phyloP scores from a whole-genome alignment of 2,797 vertebrate genomes.

The Siniperca undulata region DNA sequence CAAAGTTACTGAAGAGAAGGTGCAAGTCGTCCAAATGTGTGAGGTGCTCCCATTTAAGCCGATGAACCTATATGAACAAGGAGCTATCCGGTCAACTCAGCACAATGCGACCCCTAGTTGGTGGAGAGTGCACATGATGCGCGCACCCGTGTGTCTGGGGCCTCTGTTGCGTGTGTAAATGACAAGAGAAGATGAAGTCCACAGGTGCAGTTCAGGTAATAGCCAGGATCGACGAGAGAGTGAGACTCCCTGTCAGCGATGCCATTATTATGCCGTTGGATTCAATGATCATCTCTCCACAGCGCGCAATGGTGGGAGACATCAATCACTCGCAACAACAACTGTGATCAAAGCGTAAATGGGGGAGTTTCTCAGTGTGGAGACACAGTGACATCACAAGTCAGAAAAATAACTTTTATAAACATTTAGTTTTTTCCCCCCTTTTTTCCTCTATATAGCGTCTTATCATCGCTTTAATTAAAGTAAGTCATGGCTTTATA shows the following conservation, averaged over 20 bases:
- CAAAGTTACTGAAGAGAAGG: conserved; percentile 87
- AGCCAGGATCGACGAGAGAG: conserved; percentile 55
- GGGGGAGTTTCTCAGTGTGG: background rate
- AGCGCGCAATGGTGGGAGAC: conserved; percentile 50
- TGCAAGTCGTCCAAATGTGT: conserved; percentile 66
- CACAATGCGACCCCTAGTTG: conserved; percentile 62
- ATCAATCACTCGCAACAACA: conserved; percentile 54
- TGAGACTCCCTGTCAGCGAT: conserved; percentile 68
- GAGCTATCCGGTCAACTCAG: conserved; percentile 71
- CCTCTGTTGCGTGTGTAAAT: conserved; percentile 56
- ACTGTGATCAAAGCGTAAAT: conserved; percentile 19
- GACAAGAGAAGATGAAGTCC: conserved; percentile 60
- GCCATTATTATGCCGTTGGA: conserved; percentile 63
- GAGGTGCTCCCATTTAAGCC: conserved; percentile 61
- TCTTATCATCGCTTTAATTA: background rate
- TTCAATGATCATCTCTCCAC: conserved; percentile 71
- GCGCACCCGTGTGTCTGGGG: conserved; percentile 64
- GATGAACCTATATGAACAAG: conserved; percentile 36
- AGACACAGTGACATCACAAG: conserved; percentile 14
- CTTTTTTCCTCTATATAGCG: background rate
- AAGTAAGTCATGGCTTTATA: background rate
- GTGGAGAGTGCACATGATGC: conserved; percentile 60
- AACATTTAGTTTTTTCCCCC: background rate
- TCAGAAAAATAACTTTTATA: conserved; percentile 36
- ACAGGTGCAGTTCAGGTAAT: conserved; percentile 83